Evolutionary conservation across 2,888 invertebrate genomes (phyloP), one percentile per base, ranked within the genome.

Genomic region (Chelonus formosanus): DNA sequence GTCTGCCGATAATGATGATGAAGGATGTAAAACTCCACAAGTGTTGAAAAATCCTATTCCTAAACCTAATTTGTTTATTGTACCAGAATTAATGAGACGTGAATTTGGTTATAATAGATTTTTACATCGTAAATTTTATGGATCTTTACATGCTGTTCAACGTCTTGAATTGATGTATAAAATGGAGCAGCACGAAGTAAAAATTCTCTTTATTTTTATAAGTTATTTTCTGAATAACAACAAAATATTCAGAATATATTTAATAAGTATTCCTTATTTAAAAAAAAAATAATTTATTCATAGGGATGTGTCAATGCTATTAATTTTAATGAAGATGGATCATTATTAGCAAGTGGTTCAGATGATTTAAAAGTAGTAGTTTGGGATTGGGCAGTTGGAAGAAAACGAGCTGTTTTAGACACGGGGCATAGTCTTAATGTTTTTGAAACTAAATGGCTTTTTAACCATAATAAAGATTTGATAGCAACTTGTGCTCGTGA

Each of bases 221-320:
- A 31, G 31, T 45, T 50, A 20, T 50, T 56, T 55, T 10, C 34
- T n/a, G 3, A 44, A 40, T 31, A n/a, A 20, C 20, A 20, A 2
- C 20, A 20, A 20, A 20, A 20, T 20, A 20, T 20, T 20, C 20
- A 20, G 20, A 20, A 20, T 20, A 20, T 20, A 1, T 20, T 20
- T 20, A 20, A n/a, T n/a, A n/a, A n/a, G n/a, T n/a, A n/a, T n/a
- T n/a, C n/a, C n/a, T n/a, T n/a, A n/a, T n/a, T n/a, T n/a, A n/a
- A n/a, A n/a, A n/a, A n/a, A n/a, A n/a, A n/a, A n/a, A 36, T 61
- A 45, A 67, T 10, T 44, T 45, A 44, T 55, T 73, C 71, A 40
- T 52, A 83, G 75, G 96, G 96, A 69, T 97, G 97, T 86, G 97
- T 97, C 3, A 97, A 97, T 86, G 91, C 94, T 68, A 88, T 97